These are phyloP conservation scores for Drosophila sechellia DNA, from an alignment of 1,140 invertebrate genomes.

Conservation along the genomic window DNA sequence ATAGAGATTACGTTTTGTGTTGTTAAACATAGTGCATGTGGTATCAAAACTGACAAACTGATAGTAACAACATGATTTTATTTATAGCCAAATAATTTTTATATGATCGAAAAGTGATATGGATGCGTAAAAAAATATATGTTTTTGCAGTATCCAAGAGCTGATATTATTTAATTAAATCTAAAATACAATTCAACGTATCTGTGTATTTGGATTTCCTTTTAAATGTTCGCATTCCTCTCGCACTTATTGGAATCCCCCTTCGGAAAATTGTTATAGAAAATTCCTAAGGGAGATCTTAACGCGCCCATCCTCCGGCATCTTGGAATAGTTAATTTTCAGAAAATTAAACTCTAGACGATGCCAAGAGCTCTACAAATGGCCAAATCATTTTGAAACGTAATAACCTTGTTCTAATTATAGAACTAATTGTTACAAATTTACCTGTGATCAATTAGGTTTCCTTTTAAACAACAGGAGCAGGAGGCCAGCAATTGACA, in stretches of 20 bases:
- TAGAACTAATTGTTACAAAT: conserved; percentile 48
- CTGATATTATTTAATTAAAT: neutral
- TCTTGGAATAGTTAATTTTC: conserved; percentile 10
- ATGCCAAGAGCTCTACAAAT: conserved; percentile 7
- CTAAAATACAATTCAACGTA: neutral
- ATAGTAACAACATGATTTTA: neutral
- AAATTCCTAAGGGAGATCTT: neutral
- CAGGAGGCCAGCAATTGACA: conserved; percentile 23
- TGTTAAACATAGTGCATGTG: neutral
- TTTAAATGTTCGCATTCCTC: neutral
- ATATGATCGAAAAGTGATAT: neutral
- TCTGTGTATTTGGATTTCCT: neutral
- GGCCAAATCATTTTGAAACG: conserved; percentile 34
- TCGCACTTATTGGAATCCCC: neutral
- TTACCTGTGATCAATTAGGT: conserved; percentile 36
- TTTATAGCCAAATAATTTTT: conserved; percentile 19
- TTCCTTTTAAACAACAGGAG: conserved; percentile 7
- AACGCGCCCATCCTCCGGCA: neutral
- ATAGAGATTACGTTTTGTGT: conserved; percentile 11
- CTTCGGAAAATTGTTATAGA: neutral
- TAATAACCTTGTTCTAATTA: conserved; percentile 34
- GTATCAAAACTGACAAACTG: neutral
- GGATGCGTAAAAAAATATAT: neutral
- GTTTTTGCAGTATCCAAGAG: conserved; percentile 9
- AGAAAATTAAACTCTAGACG: conserved; percentile 6